These are phyloP conservation scores for Sylvietta virens DNA, from an alignment of 2,113 vertebrate species.

Conservation along the genomic window DNA sequence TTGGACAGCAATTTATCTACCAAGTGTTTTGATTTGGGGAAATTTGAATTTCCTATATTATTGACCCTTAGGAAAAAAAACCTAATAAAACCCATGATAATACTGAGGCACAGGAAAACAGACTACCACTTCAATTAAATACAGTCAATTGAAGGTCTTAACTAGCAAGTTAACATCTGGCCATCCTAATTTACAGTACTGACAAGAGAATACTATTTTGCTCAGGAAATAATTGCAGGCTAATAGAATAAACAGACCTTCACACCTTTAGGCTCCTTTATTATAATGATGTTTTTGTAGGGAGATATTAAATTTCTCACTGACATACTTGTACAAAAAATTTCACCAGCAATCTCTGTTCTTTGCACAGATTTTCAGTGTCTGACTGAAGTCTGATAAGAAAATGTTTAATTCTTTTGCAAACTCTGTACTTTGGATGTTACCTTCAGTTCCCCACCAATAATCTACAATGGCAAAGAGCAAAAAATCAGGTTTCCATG, in stretches of 20 bases:
- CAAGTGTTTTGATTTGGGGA: neutral
- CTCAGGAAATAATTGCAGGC: neutral
- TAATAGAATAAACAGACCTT: neutral
- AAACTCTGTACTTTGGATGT: neutral
- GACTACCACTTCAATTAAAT: neutral
- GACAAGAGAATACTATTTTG: neutral
- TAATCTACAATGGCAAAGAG: neutral
- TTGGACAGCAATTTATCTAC: neutral
- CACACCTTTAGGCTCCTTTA: neutral
- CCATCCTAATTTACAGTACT: neutral
- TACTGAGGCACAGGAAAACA: neutral
- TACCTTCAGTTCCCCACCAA: neutral
- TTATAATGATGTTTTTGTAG: neutral
- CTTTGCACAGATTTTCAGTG: neutral
- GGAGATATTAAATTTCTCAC: neutral
- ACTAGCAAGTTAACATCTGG: neutral
- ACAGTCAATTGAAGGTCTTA: neutral
- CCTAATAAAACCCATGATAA: neutral
- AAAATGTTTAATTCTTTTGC: neutral
- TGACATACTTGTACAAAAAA: neutral
- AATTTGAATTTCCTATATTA: neutral
- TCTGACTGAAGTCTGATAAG: neutral
- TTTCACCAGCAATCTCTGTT: neutral
- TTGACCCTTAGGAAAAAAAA: neutral
- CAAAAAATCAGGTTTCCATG: neutral